Percentiles rank a stretch among this genome's conserved stretches.
Conservation (phyloP, 2,888 invertebrate genomes). For the Hyposoter dolosus region DNA sequence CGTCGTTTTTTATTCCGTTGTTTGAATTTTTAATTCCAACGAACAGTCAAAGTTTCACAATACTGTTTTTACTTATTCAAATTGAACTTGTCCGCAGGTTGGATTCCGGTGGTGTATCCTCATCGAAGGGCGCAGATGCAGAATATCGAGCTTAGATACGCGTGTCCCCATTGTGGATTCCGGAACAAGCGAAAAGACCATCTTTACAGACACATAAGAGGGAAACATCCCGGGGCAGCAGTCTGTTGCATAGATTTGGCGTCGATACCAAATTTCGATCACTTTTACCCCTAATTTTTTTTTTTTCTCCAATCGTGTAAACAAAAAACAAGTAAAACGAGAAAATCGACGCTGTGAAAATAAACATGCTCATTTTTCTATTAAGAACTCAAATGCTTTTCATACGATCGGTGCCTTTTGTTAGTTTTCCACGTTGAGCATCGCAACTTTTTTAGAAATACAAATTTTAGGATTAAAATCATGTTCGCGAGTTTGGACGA, state of each 20-base stretch:
- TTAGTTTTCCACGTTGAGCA: background rate
- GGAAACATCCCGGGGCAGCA: conserved; percentile 82
- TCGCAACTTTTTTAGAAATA: background rate
- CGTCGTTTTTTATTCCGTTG: background rate
- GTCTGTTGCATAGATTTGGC: conserved; percentile 69
- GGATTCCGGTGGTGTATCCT: conserved; percentile 43
- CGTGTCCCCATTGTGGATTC: conserved; percentile 86
- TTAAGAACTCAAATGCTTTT: background rate
- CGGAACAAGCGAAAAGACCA: conserved; percentile 86
- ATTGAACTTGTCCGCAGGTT: conserved; percentile 65
- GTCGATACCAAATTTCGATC: background rate
- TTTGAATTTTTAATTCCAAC: background rate
- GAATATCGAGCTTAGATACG: conserved; percentile 75
- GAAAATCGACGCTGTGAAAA: background rate
- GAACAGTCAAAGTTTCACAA: background rate
- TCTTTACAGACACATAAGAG: conserved; percentile 86
- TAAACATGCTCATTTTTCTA: conserved; percentile 14
- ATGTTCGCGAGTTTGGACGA: background rate
- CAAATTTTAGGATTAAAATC: background rate
- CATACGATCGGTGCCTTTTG: background rate
- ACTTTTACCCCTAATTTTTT: conserved; percentile 14
- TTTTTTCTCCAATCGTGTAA: background rate
- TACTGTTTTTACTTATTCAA: conserved; percentile 19
- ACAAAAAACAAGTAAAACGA: background rate
- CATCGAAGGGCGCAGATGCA: conserved; percentile 3